Conservation (phyloP, 2,113 vertebrate species). For the Sander lucioperca region DNA sequence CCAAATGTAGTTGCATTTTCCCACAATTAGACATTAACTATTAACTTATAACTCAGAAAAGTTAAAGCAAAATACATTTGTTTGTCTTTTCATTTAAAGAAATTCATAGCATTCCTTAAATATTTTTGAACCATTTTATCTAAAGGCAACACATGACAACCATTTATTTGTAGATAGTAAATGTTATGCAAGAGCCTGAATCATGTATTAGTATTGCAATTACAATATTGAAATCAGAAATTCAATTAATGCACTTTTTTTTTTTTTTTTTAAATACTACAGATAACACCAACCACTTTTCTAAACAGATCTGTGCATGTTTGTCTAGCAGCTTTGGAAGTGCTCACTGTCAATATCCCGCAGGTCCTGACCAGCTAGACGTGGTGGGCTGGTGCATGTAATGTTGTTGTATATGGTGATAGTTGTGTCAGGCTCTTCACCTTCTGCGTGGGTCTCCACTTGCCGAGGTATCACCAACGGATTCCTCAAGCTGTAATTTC, state of each 20-base stretch:
- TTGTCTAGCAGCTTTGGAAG: constrained; percentile 86
- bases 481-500: constrained; percentile 87
- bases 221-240: constrained; percentile 26
- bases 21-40: not conserved
- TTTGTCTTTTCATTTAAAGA: not conserved
- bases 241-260: not conserved
- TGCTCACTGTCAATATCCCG: constrained; percentile 85
- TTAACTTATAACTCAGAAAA: not conserved
- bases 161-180: not conserved
- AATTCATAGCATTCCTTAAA: not conserved
- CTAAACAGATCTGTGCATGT: constrained; percentile 8
- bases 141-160: not conserved
- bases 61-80: not conserved
- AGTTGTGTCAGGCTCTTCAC: constrained; percentile 86
- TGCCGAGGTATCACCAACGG: constrained; percentile 86
- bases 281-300: not conserved
- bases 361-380: constrained; percentile 87
- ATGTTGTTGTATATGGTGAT: constrained; percentile 93
- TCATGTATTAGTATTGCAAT: not conserved
- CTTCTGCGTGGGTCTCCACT: constrained; percentile 87
- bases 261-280: constrained; percentile 2
- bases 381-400: constrained; percentile 88
- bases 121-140: not conserved
- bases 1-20: not conserved
- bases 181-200: constrained; percentile 13